phyloP scores from a whole-genome alignment of 2,888 invertebrate species.

The Nezara viridula region DNA sequence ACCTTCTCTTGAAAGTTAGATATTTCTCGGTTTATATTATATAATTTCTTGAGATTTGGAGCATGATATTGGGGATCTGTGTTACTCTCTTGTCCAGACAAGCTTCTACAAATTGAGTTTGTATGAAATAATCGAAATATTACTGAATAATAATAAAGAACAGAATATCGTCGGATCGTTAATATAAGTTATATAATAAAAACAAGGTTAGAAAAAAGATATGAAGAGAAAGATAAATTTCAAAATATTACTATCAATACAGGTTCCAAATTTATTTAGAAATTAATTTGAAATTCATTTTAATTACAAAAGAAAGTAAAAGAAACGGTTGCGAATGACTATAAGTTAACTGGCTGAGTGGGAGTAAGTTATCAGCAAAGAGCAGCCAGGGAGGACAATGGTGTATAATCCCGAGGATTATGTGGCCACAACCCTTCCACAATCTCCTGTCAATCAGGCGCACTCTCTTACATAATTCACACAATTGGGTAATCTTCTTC shows the following conservation, averaged over 20 bases:
- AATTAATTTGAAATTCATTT: not conserved
- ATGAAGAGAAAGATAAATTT: no score
- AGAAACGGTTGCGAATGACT: not conserved
- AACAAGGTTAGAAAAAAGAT: no score
- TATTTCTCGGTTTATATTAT: no score
- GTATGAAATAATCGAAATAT: no score
- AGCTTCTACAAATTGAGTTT: no score
- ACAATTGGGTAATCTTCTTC: conserved; percentile 15
- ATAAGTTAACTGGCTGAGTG: not conserved
- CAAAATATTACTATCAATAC: not conserved
- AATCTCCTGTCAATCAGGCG: conserved; percentile 25
- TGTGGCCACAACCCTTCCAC: conserved; percentile 39
- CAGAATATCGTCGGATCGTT: no score
- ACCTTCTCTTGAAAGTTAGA: no score
- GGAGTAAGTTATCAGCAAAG: conserved; percentile 26
- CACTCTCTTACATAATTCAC: conserved; percentile 10
- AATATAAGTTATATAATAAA: no score
- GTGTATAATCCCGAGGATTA: conserved; percentile 19
- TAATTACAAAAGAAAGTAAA: not conserved
- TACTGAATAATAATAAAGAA: no score
- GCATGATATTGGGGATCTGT: no score
- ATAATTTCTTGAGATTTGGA: no score
- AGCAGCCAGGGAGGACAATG: conserved; percentile 20
- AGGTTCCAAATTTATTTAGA: not conserved
- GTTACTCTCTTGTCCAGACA: no score